phyloP scores from a whole-genome alignment of 2,888 invertebrate species.

The Xanthorhoe designata region DNA sequence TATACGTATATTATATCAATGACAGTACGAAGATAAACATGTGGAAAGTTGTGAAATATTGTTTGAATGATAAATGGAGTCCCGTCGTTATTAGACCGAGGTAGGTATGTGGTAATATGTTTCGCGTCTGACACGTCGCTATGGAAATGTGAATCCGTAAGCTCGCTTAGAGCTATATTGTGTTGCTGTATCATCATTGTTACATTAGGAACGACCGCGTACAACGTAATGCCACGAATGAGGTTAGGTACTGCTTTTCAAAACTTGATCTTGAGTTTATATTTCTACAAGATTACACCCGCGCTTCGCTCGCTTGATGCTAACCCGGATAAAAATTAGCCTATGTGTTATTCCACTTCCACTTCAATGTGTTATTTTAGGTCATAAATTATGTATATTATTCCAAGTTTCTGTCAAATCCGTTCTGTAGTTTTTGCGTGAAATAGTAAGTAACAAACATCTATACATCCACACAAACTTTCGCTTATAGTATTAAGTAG shows the following conservation, averaged over 20 bases:
- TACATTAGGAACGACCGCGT: not conserved
- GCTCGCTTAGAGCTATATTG: conserved; percentile 15
- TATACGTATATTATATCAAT: conserved; percentile 7
- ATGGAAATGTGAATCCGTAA: conserved; percentile 35
- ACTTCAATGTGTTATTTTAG: too few relatives aligned
- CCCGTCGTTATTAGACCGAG: conserved; percentile 56
- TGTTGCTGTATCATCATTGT: conserved; percentile 11
- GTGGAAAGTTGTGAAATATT: conserved; percentile 63
- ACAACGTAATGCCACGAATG: not conserved
- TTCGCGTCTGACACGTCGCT: conserved; percentile 45
- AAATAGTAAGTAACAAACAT: too few relatives aligned
- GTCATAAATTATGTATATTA: too few relatives aligned
- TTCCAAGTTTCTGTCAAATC: too few relatives aligned
- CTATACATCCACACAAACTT: too few relatives aligned
- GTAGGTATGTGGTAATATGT: conserved; percentile 53
- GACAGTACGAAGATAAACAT: conserved; percentile 46
- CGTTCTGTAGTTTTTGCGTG: too few relatives aligned
- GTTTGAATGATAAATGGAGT: conserved; percentile 65
- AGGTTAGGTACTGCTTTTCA: not conserved
- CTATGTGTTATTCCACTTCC: too few relatives aligned
- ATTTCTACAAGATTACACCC: not conserved
- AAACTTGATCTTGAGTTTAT: not conserved
- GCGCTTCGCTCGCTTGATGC: too few relatives aligned
- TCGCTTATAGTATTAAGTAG: too few relatives aligned
- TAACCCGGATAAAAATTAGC: too few relatives aligned